A percentile compares a stretch with the other conserved stretches of the same genome.
These are phyloP conservation scores for Strix aluco DNA, from an alignment of 2,113 vertebrate species.

Conservation along the genomic window DNA sequence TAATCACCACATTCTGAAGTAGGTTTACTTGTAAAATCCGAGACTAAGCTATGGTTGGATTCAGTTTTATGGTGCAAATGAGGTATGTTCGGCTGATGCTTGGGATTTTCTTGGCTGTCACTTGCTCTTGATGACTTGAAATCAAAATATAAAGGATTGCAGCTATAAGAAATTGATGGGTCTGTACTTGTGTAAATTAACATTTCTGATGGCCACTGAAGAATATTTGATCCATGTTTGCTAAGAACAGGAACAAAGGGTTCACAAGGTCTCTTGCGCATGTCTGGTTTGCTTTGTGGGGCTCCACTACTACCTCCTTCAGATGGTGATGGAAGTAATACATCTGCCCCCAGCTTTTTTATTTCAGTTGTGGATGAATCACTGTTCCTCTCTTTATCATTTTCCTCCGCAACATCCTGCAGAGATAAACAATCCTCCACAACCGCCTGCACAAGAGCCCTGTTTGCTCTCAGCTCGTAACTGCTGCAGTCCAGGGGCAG, in stretches of 20 bases:
- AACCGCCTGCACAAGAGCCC: not conserved
- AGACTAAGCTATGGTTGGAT: not conserved
- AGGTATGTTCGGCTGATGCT: slow-evolving; percentile 36
- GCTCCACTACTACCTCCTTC: not conserved
- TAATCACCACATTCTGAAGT: not conserved
- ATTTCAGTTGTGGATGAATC: not conserved
- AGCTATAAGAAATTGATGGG: slow-evolving; percentile 86
- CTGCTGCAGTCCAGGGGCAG: not conserved
- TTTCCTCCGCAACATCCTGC: not conserved
- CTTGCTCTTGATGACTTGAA: slow-evolving; percentile 79
- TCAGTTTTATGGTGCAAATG: slow-evolving; percentile 53
- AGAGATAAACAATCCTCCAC: not conserved
- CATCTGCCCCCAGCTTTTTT: slow-evolving; percentile 1
- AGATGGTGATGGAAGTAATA: not conserved
- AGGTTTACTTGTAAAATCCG: not conserved
- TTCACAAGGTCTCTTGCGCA: slow-evolving; percentile 61
- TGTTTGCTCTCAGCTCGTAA: not conserved
- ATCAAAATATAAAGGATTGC: slow-evolving; percentile 90
- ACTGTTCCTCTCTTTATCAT: not conserved
- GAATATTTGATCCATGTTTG: slow-evolving; percentile 80
- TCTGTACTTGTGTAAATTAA: slow-evolving; percentile 80
- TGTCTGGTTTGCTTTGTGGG: not conserved
- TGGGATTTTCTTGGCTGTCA: slow-evolving; percentile 59
- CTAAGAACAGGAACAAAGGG: slow-evolving; percentile 85
- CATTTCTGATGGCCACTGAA: slow-evolving; percentile 92